Percentiles rank a stretch among this genome's conserved stretches.
phyloP scores from a whole-genome alignment of 2,888 invertebrate species.

The Morpho deidamia region DNA sequence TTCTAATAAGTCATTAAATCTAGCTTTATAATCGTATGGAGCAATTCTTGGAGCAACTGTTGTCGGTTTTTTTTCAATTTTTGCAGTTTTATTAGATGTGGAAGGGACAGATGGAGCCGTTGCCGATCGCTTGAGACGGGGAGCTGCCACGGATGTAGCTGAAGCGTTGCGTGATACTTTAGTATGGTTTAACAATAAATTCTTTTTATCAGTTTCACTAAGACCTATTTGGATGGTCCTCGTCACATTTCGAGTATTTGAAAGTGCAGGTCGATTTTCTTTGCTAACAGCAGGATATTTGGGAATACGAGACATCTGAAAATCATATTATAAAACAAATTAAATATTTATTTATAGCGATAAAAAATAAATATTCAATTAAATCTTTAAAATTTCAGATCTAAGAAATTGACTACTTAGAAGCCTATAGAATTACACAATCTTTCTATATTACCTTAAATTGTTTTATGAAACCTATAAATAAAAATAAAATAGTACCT shows the following conservation, averaged over 20 bases:
- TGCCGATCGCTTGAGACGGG: constrained; percentile 54
- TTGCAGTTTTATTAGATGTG: constrained; percentile 46
- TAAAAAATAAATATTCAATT: neutral
- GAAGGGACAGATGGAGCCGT: constrained; percentile 47
- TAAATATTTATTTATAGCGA: neutral
- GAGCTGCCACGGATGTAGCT: constrained; percentile 38
- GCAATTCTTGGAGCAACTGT: constrained; percentile 75
- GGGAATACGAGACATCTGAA: constrained; percentile 71
- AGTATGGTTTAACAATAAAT: constrained; percentile 59
- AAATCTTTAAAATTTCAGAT: neutral
- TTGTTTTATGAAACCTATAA: too few relatives aligned
- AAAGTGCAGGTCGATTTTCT: constrained; percentile 55
- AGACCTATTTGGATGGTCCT: constrained; percentile 51
- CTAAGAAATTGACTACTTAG: too few relatives aligned
- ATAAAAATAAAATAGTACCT: constrained; percentile 6
- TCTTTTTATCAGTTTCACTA: constrained; percentile 64
- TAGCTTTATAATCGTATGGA: constrained; percentile 82
- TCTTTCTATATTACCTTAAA: too few relatives aligned
- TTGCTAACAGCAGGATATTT: constrained; percentile 55
- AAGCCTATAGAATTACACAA: too few relatives aligned
- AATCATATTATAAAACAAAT: constrained; percentile 10
- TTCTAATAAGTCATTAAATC: constrained; percentile 78
- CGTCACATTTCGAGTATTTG: constrained; percentile 37
- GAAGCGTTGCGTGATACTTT: constrained; percentile 44
- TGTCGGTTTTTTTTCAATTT: constrained; percentile 56